A percentile compares a stretch with the other conserved stretches of the same genome.
Evolutionary conservation across 2,888 invertebrate genomes (phyloP).

Genomic region (Cantharis lateralis): DNA sequence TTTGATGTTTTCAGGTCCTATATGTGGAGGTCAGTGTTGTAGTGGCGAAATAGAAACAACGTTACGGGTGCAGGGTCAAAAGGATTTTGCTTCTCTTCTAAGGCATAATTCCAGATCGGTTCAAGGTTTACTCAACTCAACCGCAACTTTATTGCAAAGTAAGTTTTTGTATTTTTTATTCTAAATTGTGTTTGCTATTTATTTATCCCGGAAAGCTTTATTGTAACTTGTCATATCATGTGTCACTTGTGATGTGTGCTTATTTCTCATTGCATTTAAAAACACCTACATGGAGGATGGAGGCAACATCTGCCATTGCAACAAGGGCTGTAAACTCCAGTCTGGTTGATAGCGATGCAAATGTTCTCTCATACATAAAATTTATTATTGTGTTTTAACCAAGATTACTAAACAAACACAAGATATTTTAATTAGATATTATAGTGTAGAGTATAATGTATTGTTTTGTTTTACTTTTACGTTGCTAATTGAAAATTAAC

Average conservation of each 20-base stretch:
- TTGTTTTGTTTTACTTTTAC: not conserved
- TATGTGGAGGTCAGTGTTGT: conserved; percentile 72
- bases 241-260: not conserved
- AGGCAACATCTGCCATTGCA: not conserved
- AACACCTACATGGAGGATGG: not conserved
- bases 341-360: not conserved
- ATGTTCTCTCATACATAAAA: not conserved
- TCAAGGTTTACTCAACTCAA: conserved; percentile 75
- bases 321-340: not conserved
- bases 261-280: not conserved
- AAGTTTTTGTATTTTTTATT: conserved; percentile 48
- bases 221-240: not conserved
- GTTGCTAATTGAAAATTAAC: not conserved
- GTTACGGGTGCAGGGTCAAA: conserved; percentile 63
- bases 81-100: conserved; percentile 70
- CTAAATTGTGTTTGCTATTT: not conserved
- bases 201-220: not conserved
- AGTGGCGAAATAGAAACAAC: conserved; percentile 66
- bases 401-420: not conserved
- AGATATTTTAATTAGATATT: not conserved
- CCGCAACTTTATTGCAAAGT: conserved; percentile 77
- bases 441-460: not conserved
- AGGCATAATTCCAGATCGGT: conserved; percentile 74
- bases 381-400: not conserved
- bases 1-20: conserved; percentile 57